Base-by-base conservation (phyloP, 2,888 invertebrate genomes). In the Rhabditoides inermis region DNA sequence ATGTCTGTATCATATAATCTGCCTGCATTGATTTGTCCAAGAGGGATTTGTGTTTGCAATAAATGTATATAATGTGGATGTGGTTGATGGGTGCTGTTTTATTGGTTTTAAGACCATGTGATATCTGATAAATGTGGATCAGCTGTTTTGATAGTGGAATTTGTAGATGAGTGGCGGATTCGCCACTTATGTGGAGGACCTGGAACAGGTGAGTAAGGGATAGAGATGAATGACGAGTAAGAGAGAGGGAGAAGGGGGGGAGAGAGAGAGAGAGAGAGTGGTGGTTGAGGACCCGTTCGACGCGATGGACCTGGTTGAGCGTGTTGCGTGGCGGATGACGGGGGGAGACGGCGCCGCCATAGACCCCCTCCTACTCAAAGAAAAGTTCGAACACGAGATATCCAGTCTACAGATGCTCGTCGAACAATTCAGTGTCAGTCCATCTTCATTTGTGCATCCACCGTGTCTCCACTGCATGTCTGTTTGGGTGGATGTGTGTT, bases 291-390 rank as follows among this genome's bases (percentile, higher is more conserved):
- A 92, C 76, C 90, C 92, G 0, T 95, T 94, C 77, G 90, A 92
- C 81, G 86, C 91, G 12, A 89, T 90, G 74, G 94, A 94, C 77
- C 95, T 95, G 81, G 91, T 98, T 1, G 95, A 98, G 78, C 83
- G 92, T 51, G 82, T 95, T 74, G 94, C 94, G 36, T 90, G 94
- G 85, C 84, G 91, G 66, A 88, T 90, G 45, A 88, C 89, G 77
- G 84, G 84, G 40, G 84, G 84, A 61, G 82, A 81, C 20, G 81
- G 78, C 69, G 56, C 53, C 2, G 55, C 62, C 28, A 53, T 51
- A 12, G 73, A 72, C 54, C 71, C 70, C 2, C 58, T 64, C 2
- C 55, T 58, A 15, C 51, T 73, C 47, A 73, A 72, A 53, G 56
- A 53, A 10, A 67, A 69, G 30, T 75, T 76, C 40, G 76, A 76